Conservation (phyloP, 2,888 invertebrate species). For the Augiades crinisus region DNA sequence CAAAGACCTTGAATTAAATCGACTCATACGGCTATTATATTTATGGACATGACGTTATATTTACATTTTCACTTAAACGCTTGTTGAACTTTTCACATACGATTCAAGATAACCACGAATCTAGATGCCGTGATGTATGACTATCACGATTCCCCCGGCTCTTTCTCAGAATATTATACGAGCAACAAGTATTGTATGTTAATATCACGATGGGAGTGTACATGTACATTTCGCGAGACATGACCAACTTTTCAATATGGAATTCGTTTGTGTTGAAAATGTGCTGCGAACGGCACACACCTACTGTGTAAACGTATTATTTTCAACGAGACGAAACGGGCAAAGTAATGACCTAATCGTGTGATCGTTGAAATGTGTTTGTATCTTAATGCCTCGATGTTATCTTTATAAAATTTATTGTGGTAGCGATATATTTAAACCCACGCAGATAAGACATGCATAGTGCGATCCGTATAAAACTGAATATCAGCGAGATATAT, state of each 20-base stretch:
- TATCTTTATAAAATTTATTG: background rate
- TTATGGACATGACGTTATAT: constrained; percentile 3
- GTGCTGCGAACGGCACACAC: background rate
- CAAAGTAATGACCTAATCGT: background rate
- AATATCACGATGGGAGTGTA: constrained; percentile 36
- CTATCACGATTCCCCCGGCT: constrained; percentile 32
- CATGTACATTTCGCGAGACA: constrained; percentile 34
- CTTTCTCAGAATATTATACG: constrained; percentile 39
- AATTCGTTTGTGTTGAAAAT: constrained; percentile 11
- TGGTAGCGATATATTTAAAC: constrained; percentile 5
- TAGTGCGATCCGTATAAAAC: background rate
- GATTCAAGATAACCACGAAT: background rate
- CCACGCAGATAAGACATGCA: background rate
- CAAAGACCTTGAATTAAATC: constrained; percentile 14
- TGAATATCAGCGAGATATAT: no score
- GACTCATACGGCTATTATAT: constrained; percentile 2
- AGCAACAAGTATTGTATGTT: constrained; percentile 42
- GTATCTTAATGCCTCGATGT: no score
- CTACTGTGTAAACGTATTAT: no score
- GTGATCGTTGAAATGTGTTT: no score
- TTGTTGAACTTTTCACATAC: constrained; percentile 19
- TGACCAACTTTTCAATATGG: constrained; percentile 36
- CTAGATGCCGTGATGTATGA: constrained; percentile 32
- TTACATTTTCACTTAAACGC: constrained; percentile 9
- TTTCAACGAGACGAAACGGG: background rate